Evolutionary conservation across 1,140 invertebrate genomes (phyloP).

Genomic region (Microvelia longipes): DNA sequence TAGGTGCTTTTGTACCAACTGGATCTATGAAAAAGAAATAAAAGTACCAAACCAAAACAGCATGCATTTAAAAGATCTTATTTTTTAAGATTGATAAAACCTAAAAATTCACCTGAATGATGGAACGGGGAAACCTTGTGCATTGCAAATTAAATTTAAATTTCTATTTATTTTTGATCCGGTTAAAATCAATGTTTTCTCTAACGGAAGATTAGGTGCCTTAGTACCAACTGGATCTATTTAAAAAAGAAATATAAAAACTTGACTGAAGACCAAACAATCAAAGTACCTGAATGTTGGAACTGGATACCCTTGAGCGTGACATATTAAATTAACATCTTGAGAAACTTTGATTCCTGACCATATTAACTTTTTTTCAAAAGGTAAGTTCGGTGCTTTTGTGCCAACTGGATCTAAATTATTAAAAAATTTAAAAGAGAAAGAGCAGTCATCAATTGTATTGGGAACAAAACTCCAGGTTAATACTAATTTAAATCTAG

Average conservation of each 20-base stretch:
- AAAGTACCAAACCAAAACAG: background rate
- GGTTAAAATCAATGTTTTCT: slow-evolving; percentile 7
- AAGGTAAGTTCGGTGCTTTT: slow-evolving; percentile 36
- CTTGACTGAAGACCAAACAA: background rate
- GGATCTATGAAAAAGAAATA: slow-evolving; percentile 30
- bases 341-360: slow-evolving; percentile 23
- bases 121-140: slow-evolving; percentile 51
- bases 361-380: slow-evolving; percentile 3
- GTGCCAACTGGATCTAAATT: slow-evolving; percentile 29
- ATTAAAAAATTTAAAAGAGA: background rate
- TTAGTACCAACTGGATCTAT: slow-evolving; percentile 48
- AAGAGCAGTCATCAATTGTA: too few relatives aligned
- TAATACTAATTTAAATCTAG: too few relatives aligned
- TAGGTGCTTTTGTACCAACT: slow-evolving; percentile 39
- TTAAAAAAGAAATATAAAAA: background rate
- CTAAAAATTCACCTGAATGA: slow-evolving; percentile 43
- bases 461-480: too few relatives aligned
- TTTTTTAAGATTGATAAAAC: too few relatives aligned
- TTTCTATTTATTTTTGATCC: slow-evolving; percentile 10
- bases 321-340: slow-evolving; percentile 41
- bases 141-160: slow-evolving; percentile 46
- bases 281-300: slow-evolving; percentile 47
- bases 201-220: slow-evolving; percentile 39
- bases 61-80: background rate
- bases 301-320: slow-evolving; percentile 49